A percentile compares a stretch with the other conserved stretches of the same genome.
phyloP scores from a whole-genome alignment of 2,888 invertebrate genomes.

The Cataglyphis albicans region DNA sequence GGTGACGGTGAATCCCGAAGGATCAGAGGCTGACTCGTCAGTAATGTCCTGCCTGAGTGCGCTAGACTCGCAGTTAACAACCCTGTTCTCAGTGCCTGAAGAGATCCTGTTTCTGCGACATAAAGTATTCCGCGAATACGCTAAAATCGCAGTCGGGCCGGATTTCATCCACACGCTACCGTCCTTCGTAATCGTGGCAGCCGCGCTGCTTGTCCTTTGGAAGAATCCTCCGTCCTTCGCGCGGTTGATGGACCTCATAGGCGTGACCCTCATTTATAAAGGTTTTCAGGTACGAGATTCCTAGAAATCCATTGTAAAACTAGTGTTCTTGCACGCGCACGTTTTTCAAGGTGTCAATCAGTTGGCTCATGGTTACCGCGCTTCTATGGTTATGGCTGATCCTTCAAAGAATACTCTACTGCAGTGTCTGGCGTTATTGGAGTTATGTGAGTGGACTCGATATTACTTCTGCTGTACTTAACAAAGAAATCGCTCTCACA shows the following conservation, averaged over 20 bases:
- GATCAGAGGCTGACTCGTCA: constrained; percentile 54
- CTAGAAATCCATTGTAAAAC: neutral
- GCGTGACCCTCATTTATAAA: constrained; percentile 62
- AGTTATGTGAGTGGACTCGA: constrained; percentile 76
- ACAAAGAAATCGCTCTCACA: constrained; percentile 3
- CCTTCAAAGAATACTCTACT: constrained; percentile 81
- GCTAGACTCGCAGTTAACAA: constrained; percentile 76
- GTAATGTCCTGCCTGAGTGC: constrained; percentile 81
- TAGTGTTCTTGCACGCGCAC: constrained; percentile 8
- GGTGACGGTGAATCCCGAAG: constrained; percentile 44
- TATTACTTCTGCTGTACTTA: neutral
- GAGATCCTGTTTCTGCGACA: constrained; percentile 79
- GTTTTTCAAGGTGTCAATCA: constrained; percentile 74
- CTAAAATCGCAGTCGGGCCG: constrained; percentile 80
- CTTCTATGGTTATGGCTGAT: constrained; percentile 82
- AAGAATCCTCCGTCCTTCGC: constrained; percentile 76
- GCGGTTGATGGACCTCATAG: constrained; percentile 34
- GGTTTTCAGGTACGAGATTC: constrained; percentile 74
- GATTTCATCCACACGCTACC: constrained; percentile 83
- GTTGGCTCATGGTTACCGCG: constrained; percentile 78
- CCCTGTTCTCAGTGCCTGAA: constrained; percentile 78
- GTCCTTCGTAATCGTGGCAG: constrained; percentile 78
- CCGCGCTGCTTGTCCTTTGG: constrained; percentile 77
- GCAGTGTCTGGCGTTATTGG: constrained; percentile 81
- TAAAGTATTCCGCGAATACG: constrained; percentile 81